A percentile compares a stretch with the other conserved stretches of the same genome.
Conservation (phyloP, 2,888 invertebrate species). For the Andrena marginata region DNA sequence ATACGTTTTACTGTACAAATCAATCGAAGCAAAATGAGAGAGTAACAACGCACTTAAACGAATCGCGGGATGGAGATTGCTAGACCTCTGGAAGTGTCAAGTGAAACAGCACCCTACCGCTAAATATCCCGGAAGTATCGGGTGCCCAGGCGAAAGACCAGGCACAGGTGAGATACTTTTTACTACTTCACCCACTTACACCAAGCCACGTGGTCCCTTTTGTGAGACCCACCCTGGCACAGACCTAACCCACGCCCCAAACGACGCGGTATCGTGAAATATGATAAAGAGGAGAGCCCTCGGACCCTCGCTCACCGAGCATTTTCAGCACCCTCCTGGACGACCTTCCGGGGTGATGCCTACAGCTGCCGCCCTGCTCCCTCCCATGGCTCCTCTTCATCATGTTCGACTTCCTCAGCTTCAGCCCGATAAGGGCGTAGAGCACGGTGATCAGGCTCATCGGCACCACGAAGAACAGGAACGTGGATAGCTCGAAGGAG, state of each 20-base stretch:
- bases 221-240: neutral
- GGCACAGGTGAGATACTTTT: no score
- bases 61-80: no score
- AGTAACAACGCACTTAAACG: no score
- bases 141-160: no score
- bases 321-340: constrained; percentile 91
- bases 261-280: neutral
- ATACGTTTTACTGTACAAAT: no score
- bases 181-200: no score
- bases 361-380: constrained; percentile 55
- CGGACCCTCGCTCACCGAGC: constrained; percentile 87
- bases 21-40: no score
- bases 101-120: no score
- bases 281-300: neutral
- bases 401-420: constrained; percentile 86
- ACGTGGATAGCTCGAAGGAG: constrained; percentile 88
- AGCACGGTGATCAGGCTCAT: constrained; percentile 88
- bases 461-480: constrained; percentile 88
- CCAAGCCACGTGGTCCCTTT: neutral
- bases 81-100: no score
- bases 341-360: constrained; percentile 86
- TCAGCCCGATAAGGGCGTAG: constrained; percentile 86
- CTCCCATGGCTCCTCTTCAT: constrained; percentile 78
- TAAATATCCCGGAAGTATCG: no score
- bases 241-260: neutral